These are phyloP conservation scores for Panagrolaimus sp. DNA, from an alignment of 1,140 invertebrate genomes.

Conservation along the genomic window DNA sequence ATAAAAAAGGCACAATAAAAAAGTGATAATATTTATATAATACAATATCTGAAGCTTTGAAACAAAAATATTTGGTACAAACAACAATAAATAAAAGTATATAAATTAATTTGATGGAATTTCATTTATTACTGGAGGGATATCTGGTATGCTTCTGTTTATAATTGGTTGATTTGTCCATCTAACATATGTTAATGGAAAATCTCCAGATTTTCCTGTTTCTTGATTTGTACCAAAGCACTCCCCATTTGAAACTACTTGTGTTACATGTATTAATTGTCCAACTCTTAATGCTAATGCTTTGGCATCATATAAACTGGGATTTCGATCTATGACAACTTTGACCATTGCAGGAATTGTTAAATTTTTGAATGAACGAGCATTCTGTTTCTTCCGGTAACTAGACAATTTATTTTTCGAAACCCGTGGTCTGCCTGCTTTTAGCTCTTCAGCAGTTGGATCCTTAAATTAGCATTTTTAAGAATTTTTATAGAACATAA, in stretches of 20 bases:
- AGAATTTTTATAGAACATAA: constrained; percentile 41
- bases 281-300: constrained; percentile 32
- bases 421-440: too few species aligned
- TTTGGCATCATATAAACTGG: background rate
- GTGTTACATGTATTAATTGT: constrained; percentile 32
- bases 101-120: too few species aligned
- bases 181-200: constrained; percentile 36
- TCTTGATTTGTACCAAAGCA: constrained; percentile 35
- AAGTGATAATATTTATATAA: too few species aligned
- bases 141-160: background rate
- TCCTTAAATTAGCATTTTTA: too few species aligned
- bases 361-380: background rate
- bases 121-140: too few species aligned
- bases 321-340: constrained; percentile 12
- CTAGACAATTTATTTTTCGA: too few species aligned
- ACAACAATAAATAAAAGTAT: too few species aligned
- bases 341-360: background rate
- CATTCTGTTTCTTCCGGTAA: constrained; percentile 40
- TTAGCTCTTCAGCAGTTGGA: too few species aligned
- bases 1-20: too few species aligned
- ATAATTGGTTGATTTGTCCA: background rate
- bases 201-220: constrained; percentile 32
- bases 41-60: too few species aligned
- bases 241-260: constrained; percentile 39
- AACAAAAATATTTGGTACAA: too few species aligned